Base-by-base conservation (phyloP, 2,113 vertebrate genomes). In the Orycteropus afer region DNA sequence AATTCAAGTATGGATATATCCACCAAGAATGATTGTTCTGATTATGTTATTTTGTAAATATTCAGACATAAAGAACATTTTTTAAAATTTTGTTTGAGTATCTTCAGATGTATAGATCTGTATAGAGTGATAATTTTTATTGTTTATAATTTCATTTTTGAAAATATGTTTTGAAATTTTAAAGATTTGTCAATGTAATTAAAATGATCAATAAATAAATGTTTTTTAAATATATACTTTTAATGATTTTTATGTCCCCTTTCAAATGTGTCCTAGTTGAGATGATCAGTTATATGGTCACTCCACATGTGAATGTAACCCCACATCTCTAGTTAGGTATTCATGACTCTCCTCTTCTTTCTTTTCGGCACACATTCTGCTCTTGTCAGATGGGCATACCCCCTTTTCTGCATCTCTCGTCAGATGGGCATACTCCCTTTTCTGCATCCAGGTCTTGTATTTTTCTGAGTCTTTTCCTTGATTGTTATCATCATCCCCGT, bases 81-180 rank as follows among this genome's bases (percentile, higher is more conserved):
- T n/a, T n/a, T 73, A 29, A 61, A 77, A 25, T 83, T 59, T 82
- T 83, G 51, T 5, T 53, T 71, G 7, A 86, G 17, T 76, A 13
- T 57, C n/a, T 18, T 8, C 23, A 22, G 29, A 14, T 77, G 20
- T 69, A 55, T 7, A 20, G 53, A 53, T 49, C 42, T 22, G 3
- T 55, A 67, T 1, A 67, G 55, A 55, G 3, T 37, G 25, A 78
- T 63, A 78, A 37, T 25, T 87, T 93, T 87, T 59, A 69, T 25
- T 71, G 42, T 49, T 57, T 88, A 65, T 71, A 17, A 40, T 65
- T 81, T 89, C 20, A 71, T 71, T 84, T 91, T 92, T 89, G 47
- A 69, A 81, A 86, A 67, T 49, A 76, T 49, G 45, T 86, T 83
- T 86, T 18, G 7, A 71, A 77, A 37, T 88, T 37, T 29, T 3